Evolutionary conservation across 2,888 invertebrate genomes (phyloP).

Genomic region (Protodeltote pygarga): DNA sequence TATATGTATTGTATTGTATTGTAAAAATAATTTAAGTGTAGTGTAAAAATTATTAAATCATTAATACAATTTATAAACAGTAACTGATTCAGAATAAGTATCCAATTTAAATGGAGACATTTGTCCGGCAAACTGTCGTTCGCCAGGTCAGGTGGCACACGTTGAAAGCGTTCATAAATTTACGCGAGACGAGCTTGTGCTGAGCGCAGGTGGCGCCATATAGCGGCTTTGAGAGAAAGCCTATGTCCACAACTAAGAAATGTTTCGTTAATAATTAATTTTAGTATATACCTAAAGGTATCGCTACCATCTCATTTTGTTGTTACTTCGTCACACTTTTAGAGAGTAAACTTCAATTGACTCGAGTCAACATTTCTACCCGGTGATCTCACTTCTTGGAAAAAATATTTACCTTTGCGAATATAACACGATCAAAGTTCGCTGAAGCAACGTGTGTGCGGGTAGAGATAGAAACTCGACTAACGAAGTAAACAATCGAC

Average conservation of each 20-base stretch:
- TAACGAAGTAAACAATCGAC: constrained; percentile 85
- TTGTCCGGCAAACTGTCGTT: constrained; percentile 78
- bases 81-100: constrained; percentile 61
- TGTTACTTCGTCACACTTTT: constrained; percentile 21
- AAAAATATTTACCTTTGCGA: constrained; percentile 57
- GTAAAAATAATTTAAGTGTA: too few relatives aligned
- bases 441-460: constrained; percentile 66
- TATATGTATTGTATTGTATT: too few relatives aligned
- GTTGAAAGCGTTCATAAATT: constrained; percentile 85
- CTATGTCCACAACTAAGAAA: constrained; percentile 63
- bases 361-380: constrained; percentile 21
- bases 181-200: constrained; percentile 71
- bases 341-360: constrained; percentile 20
- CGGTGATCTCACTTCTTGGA: constrained; percentile 21
- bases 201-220: constrained; percentile 77
- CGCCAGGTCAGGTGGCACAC: constrained; percentile 84
- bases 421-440: constrained; percentile 68
- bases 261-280: constrained; percentile 53
- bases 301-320: constrained; percentile 20
- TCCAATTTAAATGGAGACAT: constrained; percentile 76
- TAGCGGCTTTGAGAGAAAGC: constrained; percentile 61
- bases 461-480: constrained; percentile 68
- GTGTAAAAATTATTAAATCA: constrained; percentile 12
- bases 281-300: constrained; percentile 43
- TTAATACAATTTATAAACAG: constrained; percentile 16